phyloP scores from a whole-genome alignment of 2,113 vertebrate genomes.

The Grammomys surdaster region DNA sequence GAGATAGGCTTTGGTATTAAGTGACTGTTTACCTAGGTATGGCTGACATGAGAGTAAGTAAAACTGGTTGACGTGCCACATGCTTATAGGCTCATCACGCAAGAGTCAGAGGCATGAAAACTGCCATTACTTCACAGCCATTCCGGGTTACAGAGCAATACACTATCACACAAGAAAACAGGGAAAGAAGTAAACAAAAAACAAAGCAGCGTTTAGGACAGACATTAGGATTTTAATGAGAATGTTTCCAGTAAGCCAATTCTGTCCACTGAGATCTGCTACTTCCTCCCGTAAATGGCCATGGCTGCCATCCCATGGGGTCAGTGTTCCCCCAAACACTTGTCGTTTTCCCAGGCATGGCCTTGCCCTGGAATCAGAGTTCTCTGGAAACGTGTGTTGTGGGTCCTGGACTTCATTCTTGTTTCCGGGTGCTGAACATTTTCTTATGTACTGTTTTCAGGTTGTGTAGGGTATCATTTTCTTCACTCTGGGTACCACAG shows the following conservation, averaged over 20 bases:
- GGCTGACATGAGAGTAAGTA: not conserved
- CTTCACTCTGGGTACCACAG: too few species aligned
- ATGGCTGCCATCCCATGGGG: not conserved
- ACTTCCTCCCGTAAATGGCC: not conserved
- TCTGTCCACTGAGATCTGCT: not conserved
- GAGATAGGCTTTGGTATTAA: not conserved
- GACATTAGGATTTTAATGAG: not conserved
- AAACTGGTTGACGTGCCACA: not conserved
- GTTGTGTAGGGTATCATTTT: not conserved
- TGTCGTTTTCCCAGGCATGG: not conserved
- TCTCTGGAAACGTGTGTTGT: not conserved
- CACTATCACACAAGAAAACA: not conserved
- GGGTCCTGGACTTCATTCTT: not conserved
- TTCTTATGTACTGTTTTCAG: not conserved
- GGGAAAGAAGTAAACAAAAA: not conserved
- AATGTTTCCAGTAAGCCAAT: not conserved
- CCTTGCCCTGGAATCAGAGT: not conserved
- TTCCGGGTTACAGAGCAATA: not conserved
- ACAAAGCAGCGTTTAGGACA: not conserved
- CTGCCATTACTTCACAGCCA: not conserved
- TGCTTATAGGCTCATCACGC: not conserved
- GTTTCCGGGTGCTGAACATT: not conserved
- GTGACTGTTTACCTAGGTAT: not conserved
- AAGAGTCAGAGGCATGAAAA: not conserved
- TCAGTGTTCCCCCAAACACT: not conserved